A percentile compares a stretch with the other conserved stretches of the same genome.
These are phyloP conservation scores for Murina feae DNA, from an alignment of 2,113 vertebrate species.

Conservation along the genomic window DNA sequence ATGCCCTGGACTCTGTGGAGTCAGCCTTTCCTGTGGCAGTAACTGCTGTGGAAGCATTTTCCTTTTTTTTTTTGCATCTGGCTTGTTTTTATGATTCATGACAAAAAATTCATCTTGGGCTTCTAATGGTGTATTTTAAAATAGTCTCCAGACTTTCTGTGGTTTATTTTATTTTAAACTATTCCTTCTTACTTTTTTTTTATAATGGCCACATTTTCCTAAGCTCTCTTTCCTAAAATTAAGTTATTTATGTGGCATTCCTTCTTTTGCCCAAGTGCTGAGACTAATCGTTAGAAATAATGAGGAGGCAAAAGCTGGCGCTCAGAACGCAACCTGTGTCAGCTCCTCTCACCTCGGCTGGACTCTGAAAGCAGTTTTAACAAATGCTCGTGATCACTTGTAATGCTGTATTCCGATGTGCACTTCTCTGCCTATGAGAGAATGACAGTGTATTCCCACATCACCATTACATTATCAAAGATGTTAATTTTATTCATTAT, in stretches of 20 bases:
- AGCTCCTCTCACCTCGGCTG: not conserved
- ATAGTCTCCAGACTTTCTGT: constrained; percentile 56
- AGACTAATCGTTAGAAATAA: not conserved
- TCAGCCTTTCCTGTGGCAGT: constrained; percentile 14
- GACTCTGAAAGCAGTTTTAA: not conserved
- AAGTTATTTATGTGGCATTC: constrained; percentile 21
- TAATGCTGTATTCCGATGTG: not conserved
- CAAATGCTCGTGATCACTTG: not conserved
- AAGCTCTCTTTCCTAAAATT: constrained; percentile 16
- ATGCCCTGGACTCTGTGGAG: not conserved
- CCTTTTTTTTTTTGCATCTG: constrained; percentile 26
- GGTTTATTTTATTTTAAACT: constrained; percentile 60
- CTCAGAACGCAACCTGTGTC: not conserved
- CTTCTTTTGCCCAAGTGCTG: not conserved
- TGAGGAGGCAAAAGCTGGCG: not conserved
- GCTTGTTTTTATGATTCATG: constrained; percentile 55
- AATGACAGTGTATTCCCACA: not conserved
- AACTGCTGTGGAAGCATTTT: constrained; percentile 28
- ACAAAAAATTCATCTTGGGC: constrained; percentile 45
- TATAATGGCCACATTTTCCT: constrained; percentile 37
- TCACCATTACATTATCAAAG: not conserved
- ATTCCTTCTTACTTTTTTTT: constrained; percentile 16
- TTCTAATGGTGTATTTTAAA: constrained; percentile 57
- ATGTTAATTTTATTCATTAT: not conserved
- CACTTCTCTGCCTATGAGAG: not conserved